Evolutionary conservation across 2,797 vertebrate genomes (phyloP), one percentile per base, ranked within the genome.

Genomic region (Alosa sapidissima): DNA sequence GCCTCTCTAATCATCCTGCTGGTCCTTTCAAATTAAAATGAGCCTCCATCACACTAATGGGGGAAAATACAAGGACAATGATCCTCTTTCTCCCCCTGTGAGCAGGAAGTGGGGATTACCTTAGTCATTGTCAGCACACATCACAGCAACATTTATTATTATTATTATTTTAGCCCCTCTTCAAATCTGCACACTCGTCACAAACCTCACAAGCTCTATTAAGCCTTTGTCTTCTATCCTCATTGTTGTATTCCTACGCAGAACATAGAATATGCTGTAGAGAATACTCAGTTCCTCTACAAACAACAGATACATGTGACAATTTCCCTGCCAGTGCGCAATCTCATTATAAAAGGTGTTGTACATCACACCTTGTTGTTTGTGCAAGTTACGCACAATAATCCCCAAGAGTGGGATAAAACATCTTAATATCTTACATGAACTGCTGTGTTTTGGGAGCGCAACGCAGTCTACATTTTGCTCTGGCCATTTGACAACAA

Each of bases 21-120:
- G 88, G 91, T 93, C 92, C 91, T 90, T 94, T 95, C 91, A 93
- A 94, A 95, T 95, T 91, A 93, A 93, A 95, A 94, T 91, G 89
- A 95, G 92, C 87, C 92, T 92, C 89, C 88, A 92, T 94, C 91
- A 94, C 87, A 45, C 92, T 94, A 94, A 93, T 91, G 90, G 92
- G 88, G 82, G 81, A 86, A 91, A 68, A 52, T 52, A 33, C 36
- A 83, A 86, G 92, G 93, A 94, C 94, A 95, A 94, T 92, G 93
- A 60, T n/a, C 4, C 87, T 87, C 92, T 93, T 92, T 92, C 90
- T 88, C 92, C 91, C 88, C 89, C 90, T 89, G 92, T 91, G 90
- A 92, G 91, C 92, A 91, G 90, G 91, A 91, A 94, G 85, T 90
- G 88, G 88, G 92, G 93, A 95, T 94, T 93, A 93, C 91, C 91